Base-by-base conservation (phyloP, 2,888 invertebrate species). In the Trachelus tabidus region DNA sequence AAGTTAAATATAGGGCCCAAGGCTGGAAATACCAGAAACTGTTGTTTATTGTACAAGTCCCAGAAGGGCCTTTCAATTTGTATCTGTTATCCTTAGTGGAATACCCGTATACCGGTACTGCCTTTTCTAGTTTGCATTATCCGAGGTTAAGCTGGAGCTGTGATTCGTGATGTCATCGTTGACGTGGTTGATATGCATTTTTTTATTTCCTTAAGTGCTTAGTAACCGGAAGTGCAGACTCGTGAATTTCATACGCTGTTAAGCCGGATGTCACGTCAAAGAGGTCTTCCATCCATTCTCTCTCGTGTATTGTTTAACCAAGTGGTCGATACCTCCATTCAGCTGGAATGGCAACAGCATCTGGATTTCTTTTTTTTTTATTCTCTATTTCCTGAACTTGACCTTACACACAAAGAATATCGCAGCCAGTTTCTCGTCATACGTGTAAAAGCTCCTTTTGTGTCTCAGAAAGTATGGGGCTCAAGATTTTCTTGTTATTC, bases 331-430 rank as follows among this genome's bases (percentile, higher is more conserved):
- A 34, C 33, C 33, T 71, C 30, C 71, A 31, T 31, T 71, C 34
- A 71, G 31, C 33, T 34, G 30, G 9, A 34, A 31, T 31, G 34
- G 71, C 71, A 71, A 71, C 31, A 34, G 71, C 71, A 71, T 34
- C 71, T 30, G 31, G n/a, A 37, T 71, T 79, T 76, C 69, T 34
- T 79, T 79, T 79, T 68, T 81, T 81, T 76, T 80, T 80, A 82
- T 81, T 81, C 83, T 85, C 84, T 83, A 83, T 83, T 84, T 74
- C 81, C 78, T 84, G 79, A 80, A 80, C 80, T 80, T 80, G 80
- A 77, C 77, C 79, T 37, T 69, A 23, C 6, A 23, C 23, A 56
- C 56, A 9, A 56, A 56, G 56, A 56, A 56, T 56, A 56, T 6
- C 56, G 9, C 23, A 56, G 15, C 56, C 23, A 56, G 23, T 56